Evolutionary conservation across 2,797 vertebrate species (phyloP).

Genomic region (Lindbergichthys nudifrons): DNA sequence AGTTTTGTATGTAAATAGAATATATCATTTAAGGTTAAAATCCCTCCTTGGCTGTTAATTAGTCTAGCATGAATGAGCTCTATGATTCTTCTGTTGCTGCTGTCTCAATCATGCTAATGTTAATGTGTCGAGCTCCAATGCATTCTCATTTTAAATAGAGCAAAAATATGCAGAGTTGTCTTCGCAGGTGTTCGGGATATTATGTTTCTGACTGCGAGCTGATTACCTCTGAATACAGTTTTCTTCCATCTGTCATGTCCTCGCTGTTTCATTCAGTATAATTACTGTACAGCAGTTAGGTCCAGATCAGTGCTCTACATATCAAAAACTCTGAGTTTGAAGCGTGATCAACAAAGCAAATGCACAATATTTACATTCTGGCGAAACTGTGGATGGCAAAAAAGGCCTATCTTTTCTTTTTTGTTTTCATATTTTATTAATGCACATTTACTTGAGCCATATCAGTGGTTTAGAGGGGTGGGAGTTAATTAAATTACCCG

Average conservation of each 20-base stretch:
- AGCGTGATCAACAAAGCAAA: slow-evolving; percentile 10
- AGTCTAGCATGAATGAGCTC: slow-evolving; percentile 20
- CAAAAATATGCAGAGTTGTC: slow-evolving; percentile 4
- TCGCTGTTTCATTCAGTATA: slow-evolving; percentile 27
- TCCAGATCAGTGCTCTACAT: slow-evolving; percentile 36
- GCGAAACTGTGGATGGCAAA: not conserved
- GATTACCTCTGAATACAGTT: slow-evolving; percentile 35
- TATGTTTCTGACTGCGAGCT: slow-evolving; percentile 27
- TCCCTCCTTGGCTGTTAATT: slow-evolving; percentile 12
- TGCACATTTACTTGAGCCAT: not conserved
- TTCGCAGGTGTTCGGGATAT: slow-evolving; percentile 51
- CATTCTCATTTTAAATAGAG: slow-evolving; percentile 20
- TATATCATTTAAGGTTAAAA: slow-evolving; percentile 12
- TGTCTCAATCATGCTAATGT: slow-evolving; percentile 18
- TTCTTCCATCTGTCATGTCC: slow-evolving; percentile 31
- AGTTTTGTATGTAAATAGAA: not conserved
- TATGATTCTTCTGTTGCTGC: not conserved
- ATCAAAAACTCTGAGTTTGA: slow-evolving; percentile 17
- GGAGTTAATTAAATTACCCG: slow-evolving; percentile 22
- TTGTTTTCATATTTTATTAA: not conserved
- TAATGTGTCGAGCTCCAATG: slow-evolving; percentile 1
- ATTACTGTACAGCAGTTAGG: slow-evolving; percentile 43
- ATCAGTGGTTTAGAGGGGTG: not conserved
- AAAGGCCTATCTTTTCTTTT: not conserved
- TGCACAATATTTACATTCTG: slow-evolving; percentile 16